These are phyloP conservation scores for Trachelipus rathkii DNA, from an alignment of 1,140 invertebrate species.

Conservation along the genomic window DNA sequence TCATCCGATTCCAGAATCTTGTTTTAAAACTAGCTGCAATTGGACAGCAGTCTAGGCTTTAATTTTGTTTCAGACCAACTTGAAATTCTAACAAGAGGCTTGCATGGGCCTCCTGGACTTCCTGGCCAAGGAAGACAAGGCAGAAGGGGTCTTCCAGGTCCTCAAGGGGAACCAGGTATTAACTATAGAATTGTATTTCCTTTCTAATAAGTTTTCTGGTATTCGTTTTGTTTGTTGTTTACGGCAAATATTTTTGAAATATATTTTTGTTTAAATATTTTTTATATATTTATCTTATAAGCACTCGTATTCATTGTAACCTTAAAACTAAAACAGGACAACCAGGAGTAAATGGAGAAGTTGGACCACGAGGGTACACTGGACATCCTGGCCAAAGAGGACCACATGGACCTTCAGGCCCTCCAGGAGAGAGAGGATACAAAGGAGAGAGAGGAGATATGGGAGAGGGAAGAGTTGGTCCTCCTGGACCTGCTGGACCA, in stretches of 20 bases:
- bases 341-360: constrained; percentile 42
- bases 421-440: constrained; percentile 34
- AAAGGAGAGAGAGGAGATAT: constrained; percentile 38
- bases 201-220: too few relatives aligned
- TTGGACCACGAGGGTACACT: constrained; percentile 43
- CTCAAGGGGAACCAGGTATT: constrained; percentile 35
- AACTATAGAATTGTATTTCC: too few relatives aligned
- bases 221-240: too few relatives aligned
- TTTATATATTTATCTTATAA: too few relatives aligned
- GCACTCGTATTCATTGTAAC: not conserved
- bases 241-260: too few relatives aligned
- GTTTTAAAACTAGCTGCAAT: constrained; percentile 22
- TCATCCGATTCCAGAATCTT: too few relatives aligned
- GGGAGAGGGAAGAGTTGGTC: constrained; percentile 38
- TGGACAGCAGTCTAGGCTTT: constrained; percentile 30
- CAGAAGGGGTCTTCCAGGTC: constrained; percentile 33
- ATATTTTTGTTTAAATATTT: too few relatives aligned
- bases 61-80: constrained; percentile 41
- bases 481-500: constrained; percentile 37
- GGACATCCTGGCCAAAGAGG: constrained; percentile 42
- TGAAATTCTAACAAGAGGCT: constrained; percentile 36
- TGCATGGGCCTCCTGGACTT: constrained; percentile 40
- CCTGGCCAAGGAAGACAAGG: constrained; percentile 35
- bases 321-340: constrained; percentile 28
- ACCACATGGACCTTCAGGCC: constrained; percentile 31